Evolutionary conservation across 35 echinoderm and acorn worm species (phyloP), one percentile per base, ranked within the genome.

Genomic region (Heliocidaris erythrogramma): DNA sequence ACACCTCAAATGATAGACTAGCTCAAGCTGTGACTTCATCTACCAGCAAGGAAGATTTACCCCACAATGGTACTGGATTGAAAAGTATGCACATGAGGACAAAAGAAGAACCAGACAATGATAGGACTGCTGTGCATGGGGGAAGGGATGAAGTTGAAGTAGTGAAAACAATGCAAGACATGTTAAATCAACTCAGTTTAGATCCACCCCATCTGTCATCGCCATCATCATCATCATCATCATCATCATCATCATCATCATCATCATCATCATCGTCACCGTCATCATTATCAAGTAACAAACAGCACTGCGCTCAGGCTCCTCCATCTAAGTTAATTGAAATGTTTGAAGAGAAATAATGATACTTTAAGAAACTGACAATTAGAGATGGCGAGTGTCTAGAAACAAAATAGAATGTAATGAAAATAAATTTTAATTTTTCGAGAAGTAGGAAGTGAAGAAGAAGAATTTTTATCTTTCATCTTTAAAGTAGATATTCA

Each of bases 161-260:
- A 21, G 29, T 69, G 11, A 88, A 60, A 31, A 91, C 94, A 10
- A 95, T 91, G 89, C 50, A 91, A 9, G 53, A 53, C 5, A 56
- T 95, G 94, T 69, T 87, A 14, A 49, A 48, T 86, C 48, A 88
- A n/a, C 85, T 95, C 30, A 92, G 91, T 92, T 59, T 92, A 59
- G 91, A 92, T 52, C 87, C 91, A 59, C n/a, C 10, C 30, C 17
- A 47, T 48, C 18, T 31, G 42, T 32, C 87, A 35, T 89, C 87
- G 32, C 31, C 87, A 35, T 6, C 52, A 56, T 56, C 52, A 11
- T 56, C 10, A 14, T 56, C 52, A 21, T 86, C 85, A n/a, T 86
- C 5, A 9, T 30, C 85, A 2, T 30, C 5, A 86, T 0, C 7
- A 8, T 86, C 27, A 32, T 86, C 85, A 86, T 7, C 0, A 24